These are phyloP conservation scores for Nycticebus coucang DNA, from an alignment of 2,113 vertebrate species.

Conservation along the genomic window DNA sequence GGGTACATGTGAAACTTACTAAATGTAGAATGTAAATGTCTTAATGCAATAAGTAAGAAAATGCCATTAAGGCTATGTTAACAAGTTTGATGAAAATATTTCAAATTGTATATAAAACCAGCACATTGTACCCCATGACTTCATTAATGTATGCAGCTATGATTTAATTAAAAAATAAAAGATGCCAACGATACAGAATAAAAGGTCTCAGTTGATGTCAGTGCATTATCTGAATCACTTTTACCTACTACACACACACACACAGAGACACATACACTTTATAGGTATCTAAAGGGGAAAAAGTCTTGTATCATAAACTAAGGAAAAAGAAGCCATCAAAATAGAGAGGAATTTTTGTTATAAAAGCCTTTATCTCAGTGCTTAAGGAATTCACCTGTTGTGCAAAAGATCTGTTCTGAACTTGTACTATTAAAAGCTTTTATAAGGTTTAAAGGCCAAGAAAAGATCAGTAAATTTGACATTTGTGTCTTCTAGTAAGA, in stretches of 20 bases:
- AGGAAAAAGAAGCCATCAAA: neutral
- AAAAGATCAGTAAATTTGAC: neutral
- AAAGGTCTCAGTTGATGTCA: neutral
- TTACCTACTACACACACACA: neutral
- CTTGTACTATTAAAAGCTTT: constrained; percentile 62
- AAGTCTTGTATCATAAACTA: neutral
- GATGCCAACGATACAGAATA: neutral
- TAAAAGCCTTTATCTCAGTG: neutral
- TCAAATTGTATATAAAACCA: no score
- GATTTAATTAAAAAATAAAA: no score
- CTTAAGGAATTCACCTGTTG: constrained; percentile 50
- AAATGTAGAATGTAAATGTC: no score
- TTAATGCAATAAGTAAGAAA: no score
- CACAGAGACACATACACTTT: neutral
- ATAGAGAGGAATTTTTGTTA: neutral
- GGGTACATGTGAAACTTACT: no score
- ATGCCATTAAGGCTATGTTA: no score
- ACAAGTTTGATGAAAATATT: no score
- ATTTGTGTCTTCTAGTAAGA: neutral
- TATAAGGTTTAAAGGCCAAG: neutral
- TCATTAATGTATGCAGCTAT: no score
- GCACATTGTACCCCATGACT: no score
- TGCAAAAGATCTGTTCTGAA: constrained; percentile 44
- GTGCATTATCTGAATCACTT: neutral
- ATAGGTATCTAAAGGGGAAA: neutral